phyloP scores from a whole-genome alignment of 2,888 invertebrate species.

The Rosalia funebris region DNA sequence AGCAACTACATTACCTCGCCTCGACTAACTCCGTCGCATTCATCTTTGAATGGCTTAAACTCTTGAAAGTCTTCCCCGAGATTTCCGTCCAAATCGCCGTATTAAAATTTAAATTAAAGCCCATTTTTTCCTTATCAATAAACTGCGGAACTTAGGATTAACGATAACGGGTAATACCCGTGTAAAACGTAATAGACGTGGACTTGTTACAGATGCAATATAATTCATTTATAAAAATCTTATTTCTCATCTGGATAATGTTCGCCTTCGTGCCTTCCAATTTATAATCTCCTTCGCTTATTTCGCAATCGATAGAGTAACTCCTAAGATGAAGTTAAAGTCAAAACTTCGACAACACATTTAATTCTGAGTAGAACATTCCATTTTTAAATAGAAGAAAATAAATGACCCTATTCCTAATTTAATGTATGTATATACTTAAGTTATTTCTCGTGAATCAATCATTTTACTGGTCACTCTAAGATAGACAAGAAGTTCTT shows the following conservation, averaged over 20 bases:
- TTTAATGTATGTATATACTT: too few relatives aligned
- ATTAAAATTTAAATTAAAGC: conserved; percentile 16
- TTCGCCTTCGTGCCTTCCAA: conserved; percentile 1
- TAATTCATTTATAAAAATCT: conserved; percentile 20
- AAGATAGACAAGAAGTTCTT: too few relatives aligned
- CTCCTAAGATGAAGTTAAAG: conserved; percentile 5
- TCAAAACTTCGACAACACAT: not conserved
- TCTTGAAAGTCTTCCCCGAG: not conserved
- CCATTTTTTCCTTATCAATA: conserved; percentile 6
- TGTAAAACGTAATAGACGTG: conserved; percentile 8
- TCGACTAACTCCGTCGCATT: too few relatives aligned
- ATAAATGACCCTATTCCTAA: too few relatives aligned
- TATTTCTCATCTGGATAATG: conserved; percentile 12
- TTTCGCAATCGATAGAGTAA: conserved; percentile 11
- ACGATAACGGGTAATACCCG: not conserved
- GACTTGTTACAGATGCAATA: not conserved
- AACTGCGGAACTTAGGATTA: conserved; percentile 2
- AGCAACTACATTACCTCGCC: too few relatives aligned
- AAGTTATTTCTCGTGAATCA: too few relatives aligned
- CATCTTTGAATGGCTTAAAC: not conserved
- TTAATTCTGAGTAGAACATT: too few relatives aligned
- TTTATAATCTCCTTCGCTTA: conserved; percentile 11
- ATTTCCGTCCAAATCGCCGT: conserved; percentile 5
- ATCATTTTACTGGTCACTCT: too few relatives aligned
- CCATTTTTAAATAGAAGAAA: too few relatives aligned